Conservation (phyloP, 2,797 vertebrate species). For the Fundulus diaphanus region DNA sequence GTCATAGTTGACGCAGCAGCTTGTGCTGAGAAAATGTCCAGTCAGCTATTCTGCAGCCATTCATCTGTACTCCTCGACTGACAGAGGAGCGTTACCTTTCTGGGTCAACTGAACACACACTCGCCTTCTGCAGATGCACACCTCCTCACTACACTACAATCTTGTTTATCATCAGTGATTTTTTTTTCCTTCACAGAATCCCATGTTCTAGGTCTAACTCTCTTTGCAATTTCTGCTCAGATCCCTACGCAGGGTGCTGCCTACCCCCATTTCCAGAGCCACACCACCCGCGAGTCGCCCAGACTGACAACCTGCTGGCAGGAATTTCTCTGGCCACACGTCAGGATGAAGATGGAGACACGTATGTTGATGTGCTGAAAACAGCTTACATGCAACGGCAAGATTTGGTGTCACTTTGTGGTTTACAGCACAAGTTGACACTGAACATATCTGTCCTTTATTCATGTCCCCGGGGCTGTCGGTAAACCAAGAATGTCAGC, state of each 20-base stretch:
- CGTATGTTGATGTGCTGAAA: conserved; percentile 63
- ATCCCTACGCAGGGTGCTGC: conserved; percentile 34
- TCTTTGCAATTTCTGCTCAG: conserved; percentile 21
- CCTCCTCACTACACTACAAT: conserved; percentile 20
- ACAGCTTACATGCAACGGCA: neutral
- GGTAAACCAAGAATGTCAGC: neutral
- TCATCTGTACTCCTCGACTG: conserved; percentile 5
- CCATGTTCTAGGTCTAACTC: neutral
- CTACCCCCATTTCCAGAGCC: conserved; percentile 28
- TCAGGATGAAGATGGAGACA: conserved; percentile 81
- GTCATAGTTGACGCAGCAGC: conserved; percentile 18
- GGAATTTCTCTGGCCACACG: conserved; percentile 62
- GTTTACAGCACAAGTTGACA: neutral
- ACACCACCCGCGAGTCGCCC: conserved; percentile 18
- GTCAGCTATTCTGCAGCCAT: conserved; percentile 48
- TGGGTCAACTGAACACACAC: conserved; percentile 35
- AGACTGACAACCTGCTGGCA: conserved; percentile 34
- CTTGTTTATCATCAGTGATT: neutral
- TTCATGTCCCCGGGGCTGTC: neutral
- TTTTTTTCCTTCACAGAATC: neutral
- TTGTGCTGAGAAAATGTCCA: conserved; percentile 43
- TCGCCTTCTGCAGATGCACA: conserved; percentile 1
- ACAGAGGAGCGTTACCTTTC: conserved; percentile 28
- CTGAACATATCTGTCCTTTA: neutral
- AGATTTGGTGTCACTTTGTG: neutral